Evolutionary conservation across 1,140 invertebrate species (phyloP).

Genomic region (Matsumurasca onukii): DNA sequence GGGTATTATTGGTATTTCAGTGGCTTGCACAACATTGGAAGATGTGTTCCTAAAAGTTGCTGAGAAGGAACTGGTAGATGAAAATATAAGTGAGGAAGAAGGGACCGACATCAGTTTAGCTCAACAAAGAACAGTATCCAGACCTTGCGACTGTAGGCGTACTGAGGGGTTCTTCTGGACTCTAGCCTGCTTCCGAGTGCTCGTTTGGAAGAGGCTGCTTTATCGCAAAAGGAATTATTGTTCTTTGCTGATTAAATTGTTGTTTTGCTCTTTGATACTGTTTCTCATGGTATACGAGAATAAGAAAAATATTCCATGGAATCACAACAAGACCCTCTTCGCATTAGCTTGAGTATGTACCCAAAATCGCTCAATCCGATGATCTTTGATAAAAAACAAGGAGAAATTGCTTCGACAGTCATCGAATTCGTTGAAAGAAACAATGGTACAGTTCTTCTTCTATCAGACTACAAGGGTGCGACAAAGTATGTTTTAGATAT

Average conservation of each 20-base stretch:
- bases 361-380: neutral
- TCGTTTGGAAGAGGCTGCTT: neutral
- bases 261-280: neutral
- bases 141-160: too few relatives aligned
- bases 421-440: neutral
- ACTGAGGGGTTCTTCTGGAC: neutral
- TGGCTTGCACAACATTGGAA: neutral
- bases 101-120: too few relatives aligned
- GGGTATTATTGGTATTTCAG: neutral
- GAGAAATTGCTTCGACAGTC: neutral
- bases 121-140: too few relatives aligned
- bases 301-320: neutral
- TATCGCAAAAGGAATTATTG: neutral
- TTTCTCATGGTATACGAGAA: neutral
- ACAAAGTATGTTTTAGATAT: neutral
- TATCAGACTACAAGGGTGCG: neutral
- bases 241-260: neutral
- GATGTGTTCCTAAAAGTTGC: constrained; percentile 1
- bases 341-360: neutral
- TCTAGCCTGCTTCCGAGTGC: neutral
- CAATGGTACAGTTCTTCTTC: neutral
- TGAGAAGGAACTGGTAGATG: neutral
- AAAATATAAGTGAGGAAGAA: too few relatives aligned
- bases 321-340: neutral
- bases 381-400: neutral